Evolutionary conservation across 2,888 invertebrate species (phyloP).

Genomic region (Drosophila falleni): DNA sequence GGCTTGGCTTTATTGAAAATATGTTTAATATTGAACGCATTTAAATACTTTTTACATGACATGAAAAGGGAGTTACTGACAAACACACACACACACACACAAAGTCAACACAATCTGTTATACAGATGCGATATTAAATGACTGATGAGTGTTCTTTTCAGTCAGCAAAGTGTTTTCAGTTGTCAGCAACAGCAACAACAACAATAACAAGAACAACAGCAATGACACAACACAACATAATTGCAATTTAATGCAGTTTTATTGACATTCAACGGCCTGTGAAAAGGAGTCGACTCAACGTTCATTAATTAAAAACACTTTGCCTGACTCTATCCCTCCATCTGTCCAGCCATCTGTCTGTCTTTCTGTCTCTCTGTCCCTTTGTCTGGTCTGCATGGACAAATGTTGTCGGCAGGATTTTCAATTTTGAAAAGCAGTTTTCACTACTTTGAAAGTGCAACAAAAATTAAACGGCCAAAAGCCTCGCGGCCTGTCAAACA

Average conservation of each 20-base stretch:
- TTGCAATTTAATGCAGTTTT: conserved; percentile 75
- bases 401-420: conserved; percentile 23
- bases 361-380: neutral
- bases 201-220: conserved; percentile 15
- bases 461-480: conserved; percentile 18
- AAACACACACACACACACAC: neutral
- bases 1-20: conserved; percentile 36
- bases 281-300: conserved; percentile 39
- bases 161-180: conserved; percentile 52
- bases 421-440: conserved; percentile 52
- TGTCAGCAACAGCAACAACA: conserved; percentile 32
- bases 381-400: neutral
- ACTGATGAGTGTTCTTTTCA: conserved; percentile 45
- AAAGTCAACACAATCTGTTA: neutral
- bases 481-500: conserved; percentile 55
- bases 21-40: conserved; percentile 27
- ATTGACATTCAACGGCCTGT: conserved; percentile 61
- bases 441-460: conserved; percentile 25
- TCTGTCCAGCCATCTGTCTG: neutral
- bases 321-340: conserved; percentile 16
- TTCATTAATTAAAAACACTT: conserved; percentile 75
- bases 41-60: conserved; percentile 6
- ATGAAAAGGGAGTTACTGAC: conserved; percentile 19
- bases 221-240: conserved; percentile 55
- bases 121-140: conserved; percentile 37